Evolutionary conservation across 2,113 vertebrate species (phyloP), one percentile per base, ranked within the genome.

Genomic region (Salvelinus alpinus): DNA sequence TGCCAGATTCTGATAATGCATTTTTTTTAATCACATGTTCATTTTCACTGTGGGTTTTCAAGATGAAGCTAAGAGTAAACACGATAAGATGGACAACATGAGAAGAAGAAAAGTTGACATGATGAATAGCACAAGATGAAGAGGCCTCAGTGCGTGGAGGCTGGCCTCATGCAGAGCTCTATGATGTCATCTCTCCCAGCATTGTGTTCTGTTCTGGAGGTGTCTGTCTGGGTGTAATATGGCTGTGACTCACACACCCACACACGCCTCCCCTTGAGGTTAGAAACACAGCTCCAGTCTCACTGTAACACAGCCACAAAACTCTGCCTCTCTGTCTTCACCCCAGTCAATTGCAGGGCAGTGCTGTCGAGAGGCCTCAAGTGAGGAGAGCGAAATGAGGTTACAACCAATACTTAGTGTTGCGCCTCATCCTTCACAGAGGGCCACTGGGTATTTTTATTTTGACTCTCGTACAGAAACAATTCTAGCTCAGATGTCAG

Each of bases 351-450:
- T 87, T 80, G 79, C 82, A 86, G 76, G 73, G 70, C 80, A 16
- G 73, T 77, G 84, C 85, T 75, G 75, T 27, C 8, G 84, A 81
- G 85, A 88, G 74, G 79, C 81, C 82, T 87, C 82, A 87, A 90
- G 81, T 75, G 81, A 88, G 84, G 34, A 38, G 8, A 44, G 72
- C 60, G 71, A 85, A 75, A 81, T 76, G 82, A 88, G 89, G 81
- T 78, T 87, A 82, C 79, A 84, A 85, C 84, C 82, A 78, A 85
- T 73, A 85, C 76, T 88, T 82, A 82, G 79, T 60, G 69, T 44
- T 44, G 38, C 38, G 78, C 27, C 83, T 84, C 78, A 86, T 81
- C 71, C 47, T 81, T 31, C 65, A 4, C 64, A 34, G 76, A 75
- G 80, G 77, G 27, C 57, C 29, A 57, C 69, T 68, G 13, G 29